Evolutionary conservation across 2,797 vertebrate species (phyloP), one percentile per base, ranked within the genome.

Genomic region (Synanceia verrucosa): DNA sequence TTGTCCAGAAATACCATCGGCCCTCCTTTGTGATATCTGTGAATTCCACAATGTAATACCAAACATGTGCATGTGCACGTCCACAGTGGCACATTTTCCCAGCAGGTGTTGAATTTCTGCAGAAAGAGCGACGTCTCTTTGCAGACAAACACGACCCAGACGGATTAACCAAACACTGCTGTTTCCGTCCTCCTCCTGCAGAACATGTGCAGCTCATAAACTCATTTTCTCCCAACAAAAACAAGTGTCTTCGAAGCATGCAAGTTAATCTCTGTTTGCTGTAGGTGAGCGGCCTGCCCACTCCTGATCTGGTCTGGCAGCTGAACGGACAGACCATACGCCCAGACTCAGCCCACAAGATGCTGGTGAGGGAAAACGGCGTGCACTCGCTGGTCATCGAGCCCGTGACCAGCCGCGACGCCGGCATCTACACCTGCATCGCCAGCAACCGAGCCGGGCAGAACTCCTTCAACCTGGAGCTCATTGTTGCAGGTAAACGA

Each of bases 381-480:
- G 96, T 99, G 29, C 98, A 99, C 93, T 99, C 98, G 3, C 65
- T 99, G 89, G 95, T 99, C 84, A 96, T 99, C n/a, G 97, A 99
- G 79, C 97, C 98, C 0, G 97, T 98, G 88, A 96, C 95, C 0
- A 94, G 94, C 63, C 95, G 95, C 7, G 98, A 99, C 0, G 97
- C 97, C 0, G 98, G 98, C 70, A 95, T 99, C 88, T 99, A 99
- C 88, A 99, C 96, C 0, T 99, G 98, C 66, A 94, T 96, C 24
- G 97, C 98, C 89, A 97, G 95, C 90, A 99, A 98, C 82, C 90
- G 97, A 26, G 98, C 97, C 3, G 98, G 98, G 7, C 97, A 99
- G 89, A 99, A 99, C 81, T 97, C 96, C 0, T 99, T 99, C 86
- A 98, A 95, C 94, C 94, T 99, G 93, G 98, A 99, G 87, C 97